These are phyloP conservation scores for Coenonympha glycerion DNA, from an alignment of 2,888 invertebrate species.

Conservation along the genomic window DNA sequence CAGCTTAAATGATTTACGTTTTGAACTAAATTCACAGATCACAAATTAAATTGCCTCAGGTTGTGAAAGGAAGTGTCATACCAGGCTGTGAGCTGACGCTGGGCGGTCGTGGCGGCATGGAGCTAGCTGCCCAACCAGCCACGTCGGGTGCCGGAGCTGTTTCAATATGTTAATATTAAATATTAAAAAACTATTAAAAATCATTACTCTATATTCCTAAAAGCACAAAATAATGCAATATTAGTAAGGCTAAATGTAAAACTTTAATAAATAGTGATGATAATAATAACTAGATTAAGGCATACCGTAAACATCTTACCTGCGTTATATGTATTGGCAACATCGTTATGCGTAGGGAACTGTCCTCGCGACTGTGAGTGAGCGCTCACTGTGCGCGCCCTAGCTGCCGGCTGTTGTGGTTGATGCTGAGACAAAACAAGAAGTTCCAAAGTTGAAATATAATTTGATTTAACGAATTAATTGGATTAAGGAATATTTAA, in stretches of 20 bases:
- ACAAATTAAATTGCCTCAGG: no score
- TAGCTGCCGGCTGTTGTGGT: slow-evolving; percentile 31
- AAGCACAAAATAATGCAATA: no score
- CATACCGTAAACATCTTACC: no score
- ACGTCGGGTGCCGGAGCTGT: slow-evolving; percentile 25
- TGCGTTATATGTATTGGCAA: slow-evolving; percentile 31
- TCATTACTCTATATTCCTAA: no score
- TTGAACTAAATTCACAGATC: no score
- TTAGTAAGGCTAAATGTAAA: no score
- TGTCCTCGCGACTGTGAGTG: slow-evolving; percentile 39
- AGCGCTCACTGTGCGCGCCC: slow-evolving; percentile 43
- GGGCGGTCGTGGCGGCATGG: slow-evolving; percentile 41
- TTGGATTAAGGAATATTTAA: background rate
- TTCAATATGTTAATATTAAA: background rate
- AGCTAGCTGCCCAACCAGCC: slow-evolving; percentile 25
- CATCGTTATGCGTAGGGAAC: slow-evolving; percentile 35
- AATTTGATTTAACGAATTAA: background rate
- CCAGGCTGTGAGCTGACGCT: slow-evolving; percentile 52
- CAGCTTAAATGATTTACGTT: no score
- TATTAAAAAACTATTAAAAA: background rate
- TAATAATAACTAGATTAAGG: no score
- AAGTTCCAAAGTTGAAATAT: background rate
- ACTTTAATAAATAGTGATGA: no score
- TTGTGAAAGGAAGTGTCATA: no score
- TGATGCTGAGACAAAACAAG: slow-evolving; percentile 18